Base-by-base conservation (phyloP, 1,140 invertebrate species). In the Ostrea edulis region DNA sequence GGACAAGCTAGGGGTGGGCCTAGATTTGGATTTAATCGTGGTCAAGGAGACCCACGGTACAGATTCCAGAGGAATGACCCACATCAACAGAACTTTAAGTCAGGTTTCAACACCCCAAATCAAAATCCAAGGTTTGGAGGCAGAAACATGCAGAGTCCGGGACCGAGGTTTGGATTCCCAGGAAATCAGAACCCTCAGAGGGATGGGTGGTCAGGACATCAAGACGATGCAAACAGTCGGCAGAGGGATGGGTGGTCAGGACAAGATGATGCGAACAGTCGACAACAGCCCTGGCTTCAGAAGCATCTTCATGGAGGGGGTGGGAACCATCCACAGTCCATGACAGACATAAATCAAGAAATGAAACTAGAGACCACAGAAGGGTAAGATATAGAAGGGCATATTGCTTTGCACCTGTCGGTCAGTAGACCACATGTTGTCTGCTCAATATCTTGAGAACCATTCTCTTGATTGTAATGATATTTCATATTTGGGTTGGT, bases 1-100 rank as follows among this genome's bases (percentile, higher is more conserved):
- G 84, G 84, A n/a, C 22, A 88, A 58, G 88, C 86, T 44, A 87
- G 88, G 81, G 90, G 87, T n/a, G 81, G 71, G 8, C 35, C 82
- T 44, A 54, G 54, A 12, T 81, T 77, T 29, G 68, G 68, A 12
- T 77, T 77, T 77, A 77, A 77, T 29, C 68, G 68, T 12, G 68
- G 68, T 29, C 68, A 77, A 77, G 68, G 68, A 77, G 68, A 77
- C 35, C 22, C 68, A 9, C 35, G 68, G 29, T 35, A 14, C 29
- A 11, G 68, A 77, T 77, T 77, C 68, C 68, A 77, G 68, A 77
- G 29, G 29, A 77, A 77, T 35, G 25, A 77, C 35, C 68, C 68
- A 25, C 35, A 77, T 17, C 68, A 77, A 17, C 68, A 77, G 22
- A 35, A 35, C 68, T 25, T 77, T 25, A 22, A 77, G 68, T 25